phyloP scores from a whole-genome alignment of 2,888 invertebrate genomes.

The Plebejus anna region DNA sequence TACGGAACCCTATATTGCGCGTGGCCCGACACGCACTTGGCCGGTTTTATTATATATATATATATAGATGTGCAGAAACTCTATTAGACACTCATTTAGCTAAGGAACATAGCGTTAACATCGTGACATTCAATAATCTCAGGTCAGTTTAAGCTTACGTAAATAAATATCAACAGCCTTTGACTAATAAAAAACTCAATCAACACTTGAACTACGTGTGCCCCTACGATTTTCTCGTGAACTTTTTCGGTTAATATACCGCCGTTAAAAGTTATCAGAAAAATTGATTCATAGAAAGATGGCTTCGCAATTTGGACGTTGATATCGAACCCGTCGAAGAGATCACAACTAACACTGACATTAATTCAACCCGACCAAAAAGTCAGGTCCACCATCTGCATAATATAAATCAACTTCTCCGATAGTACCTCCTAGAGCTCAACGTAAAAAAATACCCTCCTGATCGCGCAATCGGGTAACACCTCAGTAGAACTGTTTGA shows the following conservation, averaged over 20 bases:
- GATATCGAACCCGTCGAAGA: too few relatives aligned
- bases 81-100: neutral
- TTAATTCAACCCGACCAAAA: too few relatives aligned
- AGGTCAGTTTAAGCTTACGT: neutral
- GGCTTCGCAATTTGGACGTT: too few relatives aligned
- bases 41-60: too few relatives aligned
- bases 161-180: constrained; percentile 10
- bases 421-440: neutral
- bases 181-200: neutral
- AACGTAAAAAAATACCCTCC: neutral
- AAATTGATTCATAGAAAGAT: neutral
- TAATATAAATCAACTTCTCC: too few relatives aligned
- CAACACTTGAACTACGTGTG: neutral
- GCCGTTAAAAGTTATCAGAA: neutral
- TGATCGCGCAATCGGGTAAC: neutral
- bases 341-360: too few relatives aligned
- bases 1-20: too few relatives aligned
- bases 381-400: too few relatives aligned
- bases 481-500: constrained; percentile 83
- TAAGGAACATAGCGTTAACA: neutral
- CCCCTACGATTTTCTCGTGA: neutral
- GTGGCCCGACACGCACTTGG: too few relatives aligned
- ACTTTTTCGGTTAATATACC: neutral
- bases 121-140: neutral
- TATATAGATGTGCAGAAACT: neutral